These are phyloP conservation scores for Carabus problematicus DNA, from an alignment of 2,888 invertebrate genomes.

Conservation along the genomic window DNA sequence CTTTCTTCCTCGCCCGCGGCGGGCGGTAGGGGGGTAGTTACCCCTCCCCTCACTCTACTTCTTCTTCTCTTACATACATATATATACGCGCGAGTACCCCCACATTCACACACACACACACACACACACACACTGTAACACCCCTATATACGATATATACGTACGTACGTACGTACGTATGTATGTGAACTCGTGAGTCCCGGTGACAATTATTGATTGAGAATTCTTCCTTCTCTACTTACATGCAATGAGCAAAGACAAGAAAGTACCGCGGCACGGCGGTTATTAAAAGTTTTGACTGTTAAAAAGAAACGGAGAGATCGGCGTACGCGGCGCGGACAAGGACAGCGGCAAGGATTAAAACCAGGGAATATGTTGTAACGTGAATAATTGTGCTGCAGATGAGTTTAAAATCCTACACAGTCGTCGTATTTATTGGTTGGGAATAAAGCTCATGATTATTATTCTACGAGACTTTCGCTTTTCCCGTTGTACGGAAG, in stretches of 20 bases:
- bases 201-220: conserved; percentile 76
- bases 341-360: conserved; percentile 52
- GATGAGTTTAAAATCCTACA: conserved; percentile 60
- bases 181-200: conserved; percentile 56
- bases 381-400: conserved; percentile 60
- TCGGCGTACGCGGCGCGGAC: conserved; percentile 32
- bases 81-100: not conserved
- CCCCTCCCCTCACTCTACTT: conserved; percentile 1
- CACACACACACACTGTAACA: conserved; percentile 17
- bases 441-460: conserved; percentile 57
- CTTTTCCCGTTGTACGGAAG: conserved; percentile 49
- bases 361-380: conserved; percentile 59
- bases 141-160: not conserved
- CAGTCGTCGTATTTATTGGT: conserved; percentile 60
- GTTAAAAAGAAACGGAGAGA: conserved; percentile 57
- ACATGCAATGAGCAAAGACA: conserved; percentile 58
- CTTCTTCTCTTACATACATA: not conserved
- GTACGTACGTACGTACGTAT: not conserved
- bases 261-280: conserved; percentile 52
- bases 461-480: conserved; percentile 58
- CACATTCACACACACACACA: conserved; percentile 3
- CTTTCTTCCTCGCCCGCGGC: conserved; percentile 18
- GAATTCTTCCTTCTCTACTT: conserved; percentile 67
- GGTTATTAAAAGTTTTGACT: conserved; percentile 61
- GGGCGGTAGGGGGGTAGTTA: not conserved